Evolutionary conservation across 2,113 vertebrate species (phyloP).

Genomic region (Colius striatus): DNA sequence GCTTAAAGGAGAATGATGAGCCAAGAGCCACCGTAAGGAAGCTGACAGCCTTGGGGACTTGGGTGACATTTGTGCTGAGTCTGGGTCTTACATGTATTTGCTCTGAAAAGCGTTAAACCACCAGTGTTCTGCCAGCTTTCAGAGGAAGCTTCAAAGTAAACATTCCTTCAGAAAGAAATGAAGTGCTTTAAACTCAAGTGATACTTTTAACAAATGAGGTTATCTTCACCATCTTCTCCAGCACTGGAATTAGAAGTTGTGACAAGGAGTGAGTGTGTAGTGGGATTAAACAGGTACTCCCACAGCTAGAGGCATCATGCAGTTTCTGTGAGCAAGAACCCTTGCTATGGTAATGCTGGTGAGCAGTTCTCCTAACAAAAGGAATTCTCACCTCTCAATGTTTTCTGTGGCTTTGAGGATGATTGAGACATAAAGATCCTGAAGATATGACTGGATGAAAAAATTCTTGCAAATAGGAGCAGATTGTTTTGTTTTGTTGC

Average conservation of each 20-base stretch:
- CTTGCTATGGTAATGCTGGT: background rate
- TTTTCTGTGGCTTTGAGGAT: background rate
- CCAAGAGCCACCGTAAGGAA: background rate
- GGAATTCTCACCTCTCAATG: background rate
- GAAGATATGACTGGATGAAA: background rate
- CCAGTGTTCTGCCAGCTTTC: background rate
- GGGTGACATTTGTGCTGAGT: background rate
- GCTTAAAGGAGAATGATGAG: background rate
- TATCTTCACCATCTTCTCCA: background rate
- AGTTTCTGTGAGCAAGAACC: background rate
- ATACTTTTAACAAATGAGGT: background rate
- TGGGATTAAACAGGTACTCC: background rate
- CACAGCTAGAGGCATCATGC: background rate
- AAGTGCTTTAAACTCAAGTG: background rate
- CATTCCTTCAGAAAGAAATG: background rate
- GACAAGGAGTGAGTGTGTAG: background rate
- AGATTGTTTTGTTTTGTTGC: too few species aligned
- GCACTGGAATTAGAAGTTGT: background rate
- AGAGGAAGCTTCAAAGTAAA: background rate
- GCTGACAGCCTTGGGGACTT: background rate
- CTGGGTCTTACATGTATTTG: background rate
- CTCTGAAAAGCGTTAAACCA: background rate
- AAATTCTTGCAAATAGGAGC: background rate
- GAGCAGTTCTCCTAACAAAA: background rate
- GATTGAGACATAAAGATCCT: background rate